Evolutionary conservation across 2,113 vertebrate species (phyloP).

Genomic region (Motacilla alba): DNA sequence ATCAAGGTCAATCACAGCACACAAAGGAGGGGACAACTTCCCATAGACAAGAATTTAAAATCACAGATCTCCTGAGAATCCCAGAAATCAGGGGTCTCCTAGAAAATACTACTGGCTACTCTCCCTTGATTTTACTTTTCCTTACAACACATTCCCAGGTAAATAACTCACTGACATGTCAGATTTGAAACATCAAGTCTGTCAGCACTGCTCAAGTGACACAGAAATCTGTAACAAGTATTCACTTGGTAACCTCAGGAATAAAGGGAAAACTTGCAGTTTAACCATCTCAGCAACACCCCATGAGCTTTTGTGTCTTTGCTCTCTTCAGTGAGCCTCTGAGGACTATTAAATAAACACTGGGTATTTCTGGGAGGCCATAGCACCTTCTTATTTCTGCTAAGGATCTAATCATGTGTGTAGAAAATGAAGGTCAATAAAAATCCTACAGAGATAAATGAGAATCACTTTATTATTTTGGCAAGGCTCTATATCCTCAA

Average conservation of each 20-base stretch:
- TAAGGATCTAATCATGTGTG: background rate
- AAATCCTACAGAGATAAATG: background rate
- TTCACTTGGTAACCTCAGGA: background rate
- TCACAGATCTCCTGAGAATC: background rate
- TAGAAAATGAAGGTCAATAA: background rate
- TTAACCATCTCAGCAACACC: background rate
- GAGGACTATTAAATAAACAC: background rate
- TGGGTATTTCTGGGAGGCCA: background rate
- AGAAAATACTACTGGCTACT: background rate
- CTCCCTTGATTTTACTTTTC: background rate
- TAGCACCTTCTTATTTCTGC: background rate
- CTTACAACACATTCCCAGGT: background rate
- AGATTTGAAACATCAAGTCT: background rate
- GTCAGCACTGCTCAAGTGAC: rapidly evolving
- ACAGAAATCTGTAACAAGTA: background rate
- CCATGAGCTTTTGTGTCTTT: background rate
- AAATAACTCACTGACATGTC: background rate
- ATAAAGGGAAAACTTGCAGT: background rate
- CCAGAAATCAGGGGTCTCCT: background rate
- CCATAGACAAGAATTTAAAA: background rate
- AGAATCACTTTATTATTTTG: background rate
- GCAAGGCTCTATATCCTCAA: background rate
- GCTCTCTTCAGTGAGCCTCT: background rate
- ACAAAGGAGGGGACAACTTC: background rate
- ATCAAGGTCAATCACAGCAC: background rate